These are phyloP conservation scores for Trichopoda pennipes DNA, from an alignment of 2,888 invertebrate genomes.

Conservation along the genomic window DNA sequence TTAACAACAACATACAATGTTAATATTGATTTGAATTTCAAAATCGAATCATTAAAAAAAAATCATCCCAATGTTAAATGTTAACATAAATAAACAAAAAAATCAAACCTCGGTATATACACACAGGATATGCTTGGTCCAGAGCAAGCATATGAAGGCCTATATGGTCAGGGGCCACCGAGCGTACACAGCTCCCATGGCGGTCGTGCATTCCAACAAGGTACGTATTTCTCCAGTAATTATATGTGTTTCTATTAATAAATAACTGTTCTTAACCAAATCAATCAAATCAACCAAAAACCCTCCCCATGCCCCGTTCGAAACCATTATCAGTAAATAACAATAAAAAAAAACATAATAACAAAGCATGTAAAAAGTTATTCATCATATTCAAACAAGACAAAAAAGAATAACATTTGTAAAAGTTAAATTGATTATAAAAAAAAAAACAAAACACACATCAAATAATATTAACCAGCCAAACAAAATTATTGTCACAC, in stretches of 20 bases:
- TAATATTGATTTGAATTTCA: conserved; percentile 62
- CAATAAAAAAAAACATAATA: conserved; percentile 36
- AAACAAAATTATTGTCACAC: conserved; percentile 34
- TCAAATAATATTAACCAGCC: conserved; percentile 1
- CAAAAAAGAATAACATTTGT: conserved; percentile 59
- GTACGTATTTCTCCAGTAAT: conserved; percentile 82
- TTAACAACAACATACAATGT: conserved; percentile 56
- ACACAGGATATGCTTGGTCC: conserved; percentile 86
- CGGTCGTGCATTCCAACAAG: conserved; percentile 91
- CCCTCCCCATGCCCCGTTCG: conserved; percentile 33
- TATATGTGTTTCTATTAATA: conserved; percentile 47
- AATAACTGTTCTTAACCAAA: conserved; percentile 56
- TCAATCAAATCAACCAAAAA: conserved; percentile 12
- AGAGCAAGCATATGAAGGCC: conserved; percentile 95
- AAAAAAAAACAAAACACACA: conserved; percentile 10
- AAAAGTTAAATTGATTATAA: conserved; percentile 39
- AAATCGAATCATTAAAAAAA: conserved; percentile 63
- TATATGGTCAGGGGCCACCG: conserved; percentile 95
- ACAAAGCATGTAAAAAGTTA: conserved; percentile 62
- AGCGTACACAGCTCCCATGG: conserved; percentile 91
- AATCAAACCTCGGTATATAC: conserved; percentile 59
- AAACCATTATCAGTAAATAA: conserved; percentile 56
- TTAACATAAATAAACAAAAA: conserved; percentile 63
- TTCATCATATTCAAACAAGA: conserved; percentile 59
- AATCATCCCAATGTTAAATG: conserved; percentile 63